Percentiles rank a stretch among this genome's conserved stretches.
Evolutionary conservation across 1,140 invertebrate genomes (phyloP).

Genomic region (Cotesia glomerata): DNA sequence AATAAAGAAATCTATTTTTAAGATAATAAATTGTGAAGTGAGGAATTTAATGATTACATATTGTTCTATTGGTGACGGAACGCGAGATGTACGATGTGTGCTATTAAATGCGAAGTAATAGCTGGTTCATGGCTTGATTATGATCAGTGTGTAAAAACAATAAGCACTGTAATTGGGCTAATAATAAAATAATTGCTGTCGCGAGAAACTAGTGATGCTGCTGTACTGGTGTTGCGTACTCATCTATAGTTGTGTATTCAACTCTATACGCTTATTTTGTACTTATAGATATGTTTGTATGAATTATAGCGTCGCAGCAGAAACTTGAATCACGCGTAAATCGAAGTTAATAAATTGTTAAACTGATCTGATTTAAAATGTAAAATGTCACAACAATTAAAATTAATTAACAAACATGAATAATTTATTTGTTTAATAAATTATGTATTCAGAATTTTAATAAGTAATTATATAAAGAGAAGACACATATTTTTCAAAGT

Average conservation of each 20-base stretch:
- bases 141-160: constrained; percentile 5
- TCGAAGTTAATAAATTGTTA: too few relatives aligned
- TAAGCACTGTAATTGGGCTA: constrained; percentile 4
- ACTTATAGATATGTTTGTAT: not conserved
- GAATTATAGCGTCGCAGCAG: not conserved
- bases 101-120: not conserved
- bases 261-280: not conserved
- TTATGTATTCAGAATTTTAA: too few relatives aligned
- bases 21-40: too few relatives aligned
- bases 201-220: not conserved
- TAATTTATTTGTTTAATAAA: too few relatives aligned
- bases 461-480: too few relatives aligned
- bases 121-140: not conserved
- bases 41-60: not conserved
- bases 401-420: too few relatives aligned
- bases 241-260: not conserved
- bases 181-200: constrained; percentile 9
- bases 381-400: too few relatives aligned
- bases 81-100: not conserved
- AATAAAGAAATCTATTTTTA: too few relatives aligned
- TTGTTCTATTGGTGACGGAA: not conserved
- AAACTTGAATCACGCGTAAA: too few relatives aligned
- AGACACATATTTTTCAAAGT: too few relatives aligned
- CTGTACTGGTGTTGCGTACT: not conserved
- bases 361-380: too few relatives aligned